A percentile compares a stretch with the other conserved stretches of the same genome.
Conservation (phyloP, 2,797 vertebrate species). For the Spinus pinus region DNA sequence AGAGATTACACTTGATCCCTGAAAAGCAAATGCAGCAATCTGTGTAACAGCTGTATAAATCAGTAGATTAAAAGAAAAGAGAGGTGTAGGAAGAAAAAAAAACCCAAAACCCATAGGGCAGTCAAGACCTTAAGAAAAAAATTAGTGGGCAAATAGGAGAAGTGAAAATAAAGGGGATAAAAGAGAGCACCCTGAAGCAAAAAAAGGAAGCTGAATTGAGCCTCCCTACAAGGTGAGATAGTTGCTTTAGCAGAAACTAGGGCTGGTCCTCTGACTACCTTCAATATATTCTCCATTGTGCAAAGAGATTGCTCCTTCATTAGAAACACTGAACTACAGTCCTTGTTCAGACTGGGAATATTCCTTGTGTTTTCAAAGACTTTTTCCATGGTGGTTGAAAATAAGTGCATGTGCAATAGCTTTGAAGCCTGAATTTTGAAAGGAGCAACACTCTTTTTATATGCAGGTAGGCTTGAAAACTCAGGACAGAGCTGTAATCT, state of each 20-base stretch:
- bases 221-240: background rate
- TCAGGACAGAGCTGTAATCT: background rate
- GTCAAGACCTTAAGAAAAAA: background rate
- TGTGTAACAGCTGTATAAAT: background rate
- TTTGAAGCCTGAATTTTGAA: background rate
- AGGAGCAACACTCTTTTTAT: background rate
- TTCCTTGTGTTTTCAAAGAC: background rate
- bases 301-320: background rate
- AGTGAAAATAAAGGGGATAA: background rate
- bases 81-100: background rate
- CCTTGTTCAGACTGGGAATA: background rate
- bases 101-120: rapidly evolving
- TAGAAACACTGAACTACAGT: background rate
- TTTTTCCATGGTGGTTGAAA: background rate
- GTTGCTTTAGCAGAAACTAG: background rate
- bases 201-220: background rate
- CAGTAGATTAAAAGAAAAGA: background rate
- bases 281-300: background rate
- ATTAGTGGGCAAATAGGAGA: background rate
- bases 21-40: background rate
- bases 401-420: background rate
- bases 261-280: background rate
- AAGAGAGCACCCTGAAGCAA: background rate
- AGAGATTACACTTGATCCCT: background rate
- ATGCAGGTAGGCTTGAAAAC: background rate